These are phyloP conservation scores for Drosophila nigromelanica DNA, from an alignment of 1,140 invertebrate species.

Conservation along the genomic window DNA sequence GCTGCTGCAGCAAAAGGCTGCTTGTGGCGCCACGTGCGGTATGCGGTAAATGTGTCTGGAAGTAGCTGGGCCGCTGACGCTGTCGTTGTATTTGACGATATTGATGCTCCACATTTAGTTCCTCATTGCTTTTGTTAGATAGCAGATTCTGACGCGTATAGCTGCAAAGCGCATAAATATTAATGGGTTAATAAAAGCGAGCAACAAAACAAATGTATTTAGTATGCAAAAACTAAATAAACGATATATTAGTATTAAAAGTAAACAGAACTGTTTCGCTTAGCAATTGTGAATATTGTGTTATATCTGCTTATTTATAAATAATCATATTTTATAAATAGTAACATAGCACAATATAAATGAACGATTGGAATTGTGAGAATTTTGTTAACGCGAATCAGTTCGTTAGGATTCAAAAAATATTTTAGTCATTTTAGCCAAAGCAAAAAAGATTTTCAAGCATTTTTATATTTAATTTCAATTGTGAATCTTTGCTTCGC, in stretches of 20 bases:
- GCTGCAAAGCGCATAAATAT: conserved; percentile 85
- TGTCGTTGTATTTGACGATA: conserved; percentile 60
- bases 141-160: conserved; percentile 94
- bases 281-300: background rate
- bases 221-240: conserved; percentile 1
- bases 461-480: background rate
- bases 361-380: no score
- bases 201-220: conserved; percentile 19
- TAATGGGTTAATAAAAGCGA: conserved; percentile 74
- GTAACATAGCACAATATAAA: background rate
- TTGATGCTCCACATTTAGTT: conserved; percentile 77
- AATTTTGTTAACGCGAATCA: no score
- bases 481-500: conserved; percentile 1
- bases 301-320: background rate
- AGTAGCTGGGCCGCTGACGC: conserved; percentile 57
- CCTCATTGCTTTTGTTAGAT: conserved; percentile 89
- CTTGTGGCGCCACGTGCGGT: conserved; percentile 39
- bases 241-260: conserved; percentile 1
- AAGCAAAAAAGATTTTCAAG: background rate
- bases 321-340: background rate
- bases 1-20: conserved; percentile 38
- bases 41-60: conserved; percentile 37
- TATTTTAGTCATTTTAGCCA: background rate
- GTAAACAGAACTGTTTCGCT: background rate
- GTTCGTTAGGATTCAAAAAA: background rate